Evolutionary conservation across 2,888 invertebrate genomes (phyloP), one percentile per base, ranked within the genome.

Genomic region (Cosmopolites sordidus): DNA sequence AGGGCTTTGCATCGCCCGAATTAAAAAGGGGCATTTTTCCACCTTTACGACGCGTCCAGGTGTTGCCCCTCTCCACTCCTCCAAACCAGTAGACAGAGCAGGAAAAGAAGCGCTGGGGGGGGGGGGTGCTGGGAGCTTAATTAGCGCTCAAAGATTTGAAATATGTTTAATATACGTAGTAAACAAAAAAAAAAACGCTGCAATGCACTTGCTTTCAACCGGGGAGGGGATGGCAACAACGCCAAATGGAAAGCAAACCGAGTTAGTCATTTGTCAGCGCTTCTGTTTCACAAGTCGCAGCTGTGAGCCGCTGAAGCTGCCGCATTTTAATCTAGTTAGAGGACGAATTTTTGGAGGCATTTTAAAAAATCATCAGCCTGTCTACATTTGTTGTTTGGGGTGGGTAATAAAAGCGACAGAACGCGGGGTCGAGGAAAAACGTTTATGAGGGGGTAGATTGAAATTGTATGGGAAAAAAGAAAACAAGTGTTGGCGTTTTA

Each of bases 251-350:
- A 62, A 60, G 65, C 65, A 66, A 71, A 73, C 70, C 67, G 67
- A 73, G 71, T 73, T 72, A 73, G 72, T 72, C 73, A 73, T 74
- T 74, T 74, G 73, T 74, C 73, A 73, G 64, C 40, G 43, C 52
- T 47, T 27, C 47, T 52, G 43, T 43, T 17, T 18, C 46, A 57
- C 59, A 61, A 64, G 67, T 64, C 67, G 63, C 69, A 69, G 66
- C 69, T 69, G 69, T 57, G 60, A 60, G 60, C 53, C 59, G 61
- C 65, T 61, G 62, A 59, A 63, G 61, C 56, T 54, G 62, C 60
- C 62, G 65, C 71, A 71, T 73, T 74, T 73, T 74, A 74, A 74
- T 74, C 73, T 73, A 72, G 71, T 74, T 74, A 73, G 73, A 71
- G 72, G 73, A 70, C 73, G 73, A 70, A 73, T 73, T 73, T 73